Base-by-base conservation (phyloP, 1,140 invertebrate species). In the Uloborus diversus region DNA sequence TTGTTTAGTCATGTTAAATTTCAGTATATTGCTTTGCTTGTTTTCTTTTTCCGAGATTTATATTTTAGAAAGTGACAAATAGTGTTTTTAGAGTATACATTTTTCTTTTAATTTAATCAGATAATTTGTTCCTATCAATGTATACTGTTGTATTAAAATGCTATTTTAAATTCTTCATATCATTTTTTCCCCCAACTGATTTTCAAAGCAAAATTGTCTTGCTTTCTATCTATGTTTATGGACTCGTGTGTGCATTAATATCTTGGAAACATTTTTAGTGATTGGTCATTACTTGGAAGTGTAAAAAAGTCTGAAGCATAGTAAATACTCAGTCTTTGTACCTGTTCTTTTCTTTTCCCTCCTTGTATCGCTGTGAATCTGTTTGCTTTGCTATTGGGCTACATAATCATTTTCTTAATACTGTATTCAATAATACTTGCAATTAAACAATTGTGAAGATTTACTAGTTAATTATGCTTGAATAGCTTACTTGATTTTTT, bases 291-390 rank as follows among this genome's bases (percentile, higher is more conserved):
- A 57, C 25, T 30, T n/a, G 14, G 57, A 17, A 56, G 20, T 70
- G 68, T 70, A 32, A 57, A 33, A 53, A 33, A 64, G 35, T 73
- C 33, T 73, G 47, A 71, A 30, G 42, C 23, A 59, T 62, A 75
- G 70, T 62, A 20, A 53, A 62, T 33, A 23, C 49, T 62, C 27
- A n/a, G 32, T 75, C 37, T 62, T 62, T 62, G 70, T 75, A 59
- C 71, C 71, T 75, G 59, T 64, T 75, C 27, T 14, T 20, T 11
- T 27, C 65, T 86, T 79, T 75, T 75, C 27, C 64, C 71, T 64
- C 57, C 71, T 75, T 75, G 59, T 75, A 73, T 30, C 23, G 51
- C 47, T 64, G 59, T 75, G 71, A 47, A 33, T 75, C 37, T 75
- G 59, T 73, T 71, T 70, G 4, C n/a, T 64, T 59, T 75, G 35